Base-by-base conservation (phyloP, 2,888 invertebrate species). In the Nemotelus nigrinus region DNA sequence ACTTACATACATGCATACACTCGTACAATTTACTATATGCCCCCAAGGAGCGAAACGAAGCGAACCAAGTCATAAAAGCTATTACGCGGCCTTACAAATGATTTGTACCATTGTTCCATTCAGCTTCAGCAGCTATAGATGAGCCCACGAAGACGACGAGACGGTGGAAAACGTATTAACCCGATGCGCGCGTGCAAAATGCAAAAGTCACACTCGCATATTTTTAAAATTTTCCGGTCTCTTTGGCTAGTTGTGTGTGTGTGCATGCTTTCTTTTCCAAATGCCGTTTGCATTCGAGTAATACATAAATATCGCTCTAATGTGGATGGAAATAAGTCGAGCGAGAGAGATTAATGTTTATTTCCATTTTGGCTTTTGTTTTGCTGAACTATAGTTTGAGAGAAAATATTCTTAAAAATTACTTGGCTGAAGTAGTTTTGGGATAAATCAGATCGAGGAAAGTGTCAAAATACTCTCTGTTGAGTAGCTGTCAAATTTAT, bases 341-440 rank as follows among this genome's bases (percentile, higher is more conserved):
- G 65, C 47, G 10, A n/a, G 10, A n/a, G n/a, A 65, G 65, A 65
- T 65, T 65, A 65, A 65, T 65, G 65, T 65, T 65, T 65, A 65
- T 65, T 44, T 44, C 65, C 8, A 47, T n/a, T n/a, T 25, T 44
- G 7, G 65, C 65, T 65, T 65, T 25, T 25, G 25, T 25, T 25
- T 25, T 25, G 25, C 25, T 25, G 25, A 25, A 25, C 25, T 25
- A 25, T 25, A 25, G 25, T 25, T 25, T 25, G 25, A 25, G 25
- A 25, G 25, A 25, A 25, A 25, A 25, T 25, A 25, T 25, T 25
- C 25, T 25, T 25, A 1, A 25, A 25, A 25, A 25, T 25, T 25
- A 25, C 25, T 25, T 25, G 0, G 25, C 25, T 25, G 25, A 25
- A 25, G 25, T 25, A 25, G 25, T 25, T 25, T 25, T 25, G 0